phyloP scores from a whole-genome alignment of 2,113 vertebrate species.

The Cavia aperea region DNA sequence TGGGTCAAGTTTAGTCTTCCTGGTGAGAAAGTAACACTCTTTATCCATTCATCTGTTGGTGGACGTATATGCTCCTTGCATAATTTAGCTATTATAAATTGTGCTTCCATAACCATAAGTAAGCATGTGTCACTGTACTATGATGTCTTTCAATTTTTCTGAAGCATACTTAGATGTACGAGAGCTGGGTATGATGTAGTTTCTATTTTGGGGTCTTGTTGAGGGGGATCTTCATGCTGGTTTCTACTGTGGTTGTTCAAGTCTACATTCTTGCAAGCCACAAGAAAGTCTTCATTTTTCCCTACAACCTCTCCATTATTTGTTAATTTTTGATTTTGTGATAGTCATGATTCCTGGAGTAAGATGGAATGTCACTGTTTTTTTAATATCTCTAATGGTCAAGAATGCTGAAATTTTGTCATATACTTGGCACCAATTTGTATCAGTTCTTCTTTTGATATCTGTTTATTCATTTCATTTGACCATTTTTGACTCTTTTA shows the following conservation, averaged over 20 bases:
- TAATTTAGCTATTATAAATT: background rate
- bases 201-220: background rate
- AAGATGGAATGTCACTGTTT: background rate
- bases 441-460: background rate
- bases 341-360: background rate
- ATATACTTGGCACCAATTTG: too few relatives aligned
- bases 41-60: background rate
- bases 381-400: background rate
- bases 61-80: background rate
- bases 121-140: background rate
- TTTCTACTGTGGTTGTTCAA: background rate
- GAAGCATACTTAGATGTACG: background rate
- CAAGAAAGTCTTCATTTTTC: background rate
- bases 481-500: background rate
- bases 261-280: background rate
- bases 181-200: background rate
- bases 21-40: background rate
- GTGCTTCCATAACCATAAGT: background rate
- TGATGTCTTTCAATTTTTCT: background rate
- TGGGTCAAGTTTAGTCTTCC: background rate
- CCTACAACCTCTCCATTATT: background rate
- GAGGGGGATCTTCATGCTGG: background rate
- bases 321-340: background rate
- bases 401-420: background rate
- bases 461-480: background rate